Evolutionary conservation across 1,140 invertebrate genomes (phyloP).

Genomic region (Solenopsis fugax): DNA sequence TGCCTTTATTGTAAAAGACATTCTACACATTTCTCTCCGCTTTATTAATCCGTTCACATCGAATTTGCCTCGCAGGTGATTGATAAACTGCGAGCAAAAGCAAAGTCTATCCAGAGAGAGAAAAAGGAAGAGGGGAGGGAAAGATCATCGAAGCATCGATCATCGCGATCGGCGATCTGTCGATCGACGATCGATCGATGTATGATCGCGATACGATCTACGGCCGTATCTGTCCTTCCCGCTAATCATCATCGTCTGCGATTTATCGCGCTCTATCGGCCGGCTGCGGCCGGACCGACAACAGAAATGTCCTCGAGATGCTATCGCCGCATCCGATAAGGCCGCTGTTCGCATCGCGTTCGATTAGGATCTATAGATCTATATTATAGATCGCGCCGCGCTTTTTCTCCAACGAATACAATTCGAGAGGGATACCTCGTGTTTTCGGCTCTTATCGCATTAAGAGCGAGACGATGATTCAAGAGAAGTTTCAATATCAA

Average conservation of each 20-base stretch:
- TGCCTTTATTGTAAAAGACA: conserved; percentile 1
- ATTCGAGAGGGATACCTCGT: neutral
- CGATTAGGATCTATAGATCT: conserved; percentile 46
- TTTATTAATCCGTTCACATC: conserved; percentile 37
- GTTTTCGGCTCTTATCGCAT: neutral
- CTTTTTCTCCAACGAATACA: neutral
- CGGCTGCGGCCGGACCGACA: conserved; percentile 36
- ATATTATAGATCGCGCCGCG: neutral
- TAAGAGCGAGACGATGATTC: neutral
- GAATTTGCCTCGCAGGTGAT: conserved; percentile 28
- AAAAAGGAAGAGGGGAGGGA: neutral
- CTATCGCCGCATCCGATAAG: conserved; percentile 30
- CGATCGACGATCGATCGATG: conserved; percentile 64
- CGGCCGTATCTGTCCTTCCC: neutral
- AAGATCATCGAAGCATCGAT: conserved; percentile 2
- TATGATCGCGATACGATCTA: conserved; percentile 66
- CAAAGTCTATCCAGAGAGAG: conserved; percentile 22
- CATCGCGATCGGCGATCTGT: conserved; percentile 23
- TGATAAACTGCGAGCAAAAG: conserved; percentile 44
- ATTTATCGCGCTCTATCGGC: conserved; percentile 69
- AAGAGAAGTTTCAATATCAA: conserved; percentile 28
- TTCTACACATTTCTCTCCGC: neutral
- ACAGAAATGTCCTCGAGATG: conserved; percentile 64
- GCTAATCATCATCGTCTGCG: conserved; percentile 71
- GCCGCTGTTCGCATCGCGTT: neutral